Base-by-base conservation (phyloP, 2,888 invertebrate genomes). In the Pecten maximus region DNA sequence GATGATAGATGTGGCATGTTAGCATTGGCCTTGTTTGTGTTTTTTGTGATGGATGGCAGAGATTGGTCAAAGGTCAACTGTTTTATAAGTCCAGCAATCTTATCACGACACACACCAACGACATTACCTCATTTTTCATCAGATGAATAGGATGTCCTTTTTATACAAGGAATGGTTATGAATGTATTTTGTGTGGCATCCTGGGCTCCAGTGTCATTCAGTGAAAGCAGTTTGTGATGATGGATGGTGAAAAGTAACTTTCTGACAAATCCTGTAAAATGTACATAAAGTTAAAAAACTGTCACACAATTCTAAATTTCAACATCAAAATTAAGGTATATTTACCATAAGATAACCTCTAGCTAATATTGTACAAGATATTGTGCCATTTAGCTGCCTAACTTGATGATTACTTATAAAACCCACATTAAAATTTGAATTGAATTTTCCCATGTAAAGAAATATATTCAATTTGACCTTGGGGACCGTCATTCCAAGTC, bases 371-470 rank as follows among this genome's bases (percentile, higher is more conserved):
- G n/a, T n/a, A n/a, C n/a, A n/a, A n/a, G n/a, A 54, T 54, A 54
- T 23, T 54, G 54, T 54, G 23, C 54, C 54, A 23, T 74, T 74
- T 35, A 35, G 35, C 74, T 28, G 35, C 10, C 74, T 74, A 35
- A 74, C 74, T 35, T 35, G 8, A 74, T 74, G 35, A 74, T 74
- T 74, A 74, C 74, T 28, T 74, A 28, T 74, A 74, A 74, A 74
- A 74, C 35, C 0, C 74, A 74, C 74, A 74, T 74, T 74, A 74
- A 74, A 74, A 74, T 74, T 74, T 74, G 35, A 74, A 74, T 74
- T 74, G 74, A 74, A 74, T 74, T 74, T 74, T 28, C 74, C 35
- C 35, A 28, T 74, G 35, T 23, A 74, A 74, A 74, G 74, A 74
- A 74, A 74, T 35, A 54, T 48, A 48, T 54, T 54, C 74, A 74